Conservation (phyloP, 2,113 vertebrate genomes). For the Burhinus bistriatus region DNA sequence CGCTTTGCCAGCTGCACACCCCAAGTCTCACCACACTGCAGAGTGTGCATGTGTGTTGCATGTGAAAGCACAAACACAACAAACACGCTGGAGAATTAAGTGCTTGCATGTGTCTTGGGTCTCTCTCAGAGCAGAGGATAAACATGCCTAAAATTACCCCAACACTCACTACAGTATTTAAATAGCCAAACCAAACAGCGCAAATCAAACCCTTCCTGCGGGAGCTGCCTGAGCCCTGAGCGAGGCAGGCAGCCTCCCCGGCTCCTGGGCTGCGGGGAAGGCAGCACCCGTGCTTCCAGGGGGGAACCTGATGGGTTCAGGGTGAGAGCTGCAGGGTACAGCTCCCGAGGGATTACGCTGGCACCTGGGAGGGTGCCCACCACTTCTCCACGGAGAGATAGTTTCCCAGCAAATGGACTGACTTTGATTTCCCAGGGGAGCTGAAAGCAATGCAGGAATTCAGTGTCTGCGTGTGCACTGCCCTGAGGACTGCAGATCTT, state of each 20-base stretch:
- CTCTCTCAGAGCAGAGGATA: slow-evolving; percentile 17
- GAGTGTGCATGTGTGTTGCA: background rate
- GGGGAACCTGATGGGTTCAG: background rate
- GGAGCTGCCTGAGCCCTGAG: background rate
- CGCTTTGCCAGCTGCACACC: background rate
- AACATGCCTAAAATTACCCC: slow-evolving; percentile 36
- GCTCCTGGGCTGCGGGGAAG: background rate
- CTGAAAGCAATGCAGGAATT: slow-evolving; percentile 20
- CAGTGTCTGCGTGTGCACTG: background rate
- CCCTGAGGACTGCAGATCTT: slow-evolving; percentile 41
- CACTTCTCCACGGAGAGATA: background rate
- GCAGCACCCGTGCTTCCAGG: background rate
- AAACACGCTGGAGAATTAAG: background rate
- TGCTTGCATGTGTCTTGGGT: slow-evolving; percentile 4
- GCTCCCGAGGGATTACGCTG: fast-evolving
- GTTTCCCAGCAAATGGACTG: background rate
- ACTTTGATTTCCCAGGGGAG: slow-evolving; percentile 25
- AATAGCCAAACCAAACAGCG: background rate
- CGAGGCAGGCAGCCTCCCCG: background rate
- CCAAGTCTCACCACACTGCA: background rate
- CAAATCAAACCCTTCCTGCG: background rate
- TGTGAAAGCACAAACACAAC: background rate
- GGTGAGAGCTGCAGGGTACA: background rate
- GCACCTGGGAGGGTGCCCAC: background rate
- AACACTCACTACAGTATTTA: background rate